Conservation (phyloP, 2,113 vertebrate genomes). For the Fulica atra region DNA sequence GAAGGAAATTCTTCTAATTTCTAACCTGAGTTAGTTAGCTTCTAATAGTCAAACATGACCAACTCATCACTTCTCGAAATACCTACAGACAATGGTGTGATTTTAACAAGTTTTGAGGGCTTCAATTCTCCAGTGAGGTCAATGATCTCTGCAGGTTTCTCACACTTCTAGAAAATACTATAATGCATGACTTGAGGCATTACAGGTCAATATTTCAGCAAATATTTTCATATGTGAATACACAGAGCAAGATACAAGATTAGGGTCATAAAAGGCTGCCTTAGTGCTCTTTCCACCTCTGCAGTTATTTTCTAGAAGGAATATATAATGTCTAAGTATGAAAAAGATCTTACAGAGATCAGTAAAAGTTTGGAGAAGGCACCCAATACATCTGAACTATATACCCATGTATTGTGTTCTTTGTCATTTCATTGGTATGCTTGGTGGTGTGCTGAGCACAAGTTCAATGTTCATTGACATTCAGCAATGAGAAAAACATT, state of each 20-base stretch:
- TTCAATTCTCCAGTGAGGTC: not conserved
- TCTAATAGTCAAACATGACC: not conserved
- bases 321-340: not conserved
- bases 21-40: not conserved
- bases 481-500: not conserved
- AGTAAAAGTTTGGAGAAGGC: not conserved
- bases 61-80: not conserved
- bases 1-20: no score
- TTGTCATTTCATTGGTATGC: not conserved
- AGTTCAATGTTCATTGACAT: slow-evolving; percentile 2
- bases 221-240: not conserved
- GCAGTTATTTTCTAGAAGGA: not conserved
- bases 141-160: not conserved
- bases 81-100: not conserved
- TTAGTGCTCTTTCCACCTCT: not conserved
- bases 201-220: not conserved
- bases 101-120: not conserved
- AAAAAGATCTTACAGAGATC: not conserved
- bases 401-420: not conserved
- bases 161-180: not conserved
- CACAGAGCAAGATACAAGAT: not conserved
- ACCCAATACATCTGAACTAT: not conserved
- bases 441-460: not conserved
- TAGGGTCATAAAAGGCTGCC: not conserved
- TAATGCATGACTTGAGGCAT: not conserved